Conservation (phyloP, 2,888 invertebrate genomes). For the Aleiodes leptofemur region DNA sequence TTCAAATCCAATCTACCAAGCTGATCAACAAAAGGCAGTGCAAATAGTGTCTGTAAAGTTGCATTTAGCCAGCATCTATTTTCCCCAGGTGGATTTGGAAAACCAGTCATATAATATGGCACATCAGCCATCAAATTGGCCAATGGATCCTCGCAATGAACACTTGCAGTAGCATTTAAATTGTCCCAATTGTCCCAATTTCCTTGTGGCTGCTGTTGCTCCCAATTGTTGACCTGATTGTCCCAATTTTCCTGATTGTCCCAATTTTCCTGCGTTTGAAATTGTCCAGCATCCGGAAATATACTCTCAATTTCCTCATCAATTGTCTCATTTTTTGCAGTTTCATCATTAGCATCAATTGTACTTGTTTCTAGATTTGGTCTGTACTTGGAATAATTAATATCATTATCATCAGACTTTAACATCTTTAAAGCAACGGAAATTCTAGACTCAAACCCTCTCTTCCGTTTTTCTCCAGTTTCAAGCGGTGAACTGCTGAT, state of each 20-base stretch:
- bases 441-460: conserved; percentile 1
- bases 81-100: conserved; percentile 69
- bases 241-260: conserved; percentile 7
- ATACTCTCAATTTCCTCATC: neutral
- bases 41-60: conserved; percentile 66
- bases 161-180: conserved; percentile 13
- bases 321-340: neutral
- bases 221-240: conserved; percentile 48
- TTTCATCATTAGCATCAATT: neutral
- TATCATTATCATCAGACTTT: conserved; percentile 1
- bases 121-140: conserved; percentile 25
- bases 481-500: neutral
- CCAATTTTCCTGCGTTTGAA: neutral
- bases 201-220: neutral
- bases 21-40: conserved; percentile 62
- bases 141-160: conserved; percentile 20
- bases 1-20: conserved; percentile 56
- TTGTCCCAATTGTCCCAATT: conserved; percentile 32
- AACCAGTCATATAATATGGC: conserved; percentile 64
- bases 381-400: neutral
- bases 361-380: neutral
- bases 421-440: neutral
- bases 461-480: neutral
- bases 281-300: too few species aligned
- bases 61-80: conserved; percentile 71